Percentiles rank a stretch among this genome's conserved stretches.
Conservation (phyloP, 2,888 invertebrate genomes). For the Nasonovia ribisnigri region DNA sequence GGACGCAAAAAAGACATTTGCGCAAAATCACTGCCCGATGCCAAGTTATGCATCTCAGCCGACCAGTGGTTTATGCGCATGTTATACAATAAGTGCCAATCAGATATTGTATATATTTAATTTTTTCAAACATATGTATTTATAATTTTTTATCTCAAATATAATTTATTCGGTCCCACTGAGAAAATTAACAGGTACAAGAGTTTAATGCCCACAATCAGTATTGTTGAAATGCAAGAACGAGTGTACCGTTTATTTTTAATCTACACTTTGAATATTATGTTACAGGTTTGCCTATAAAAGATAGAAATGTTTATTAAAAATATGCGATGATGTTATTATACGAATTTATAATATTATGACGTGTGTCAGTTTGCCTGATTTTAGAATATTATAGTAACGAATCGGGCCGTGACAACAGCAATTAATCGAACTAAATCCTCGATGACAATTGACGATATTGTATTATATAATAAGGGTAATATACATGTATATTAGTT, state of each 20-base stretch:
- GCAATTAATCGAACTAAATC: background rate
- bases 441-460: background rate
- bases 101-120: conserved; percentile 46
- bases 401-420: background rate
- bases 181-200: background rate
- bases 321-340: background rate
- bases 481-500: background rate
- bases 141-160: background rate
- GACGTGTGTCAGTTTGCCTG: background rate
- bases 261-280: background rate
- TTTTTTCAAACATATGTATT: background rate
- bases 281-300: background rate
- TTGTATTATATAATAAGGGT: background rate
- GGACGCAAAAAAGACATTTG: conserved; percentile 64
- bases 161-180: background rate
- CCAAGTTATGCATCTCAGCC: conserved; percentile 33
- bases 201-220: conserved; percentile 35
- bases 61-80: conserved; percentile 38
- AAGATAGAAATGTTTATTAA: background rate
- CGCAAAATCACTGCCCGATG: conserved; percentile 50
- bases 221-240: background rate
- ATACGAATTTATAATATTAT: background rate
- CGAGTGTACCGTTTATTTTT: background rate
- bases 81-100: conserved; percentile 62
- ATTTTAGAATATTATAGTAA: background rate